Evolutionary conservation across 2,888 invertebrate genomes (phyloP).

Genomic region (Muscina levida): DNA sequence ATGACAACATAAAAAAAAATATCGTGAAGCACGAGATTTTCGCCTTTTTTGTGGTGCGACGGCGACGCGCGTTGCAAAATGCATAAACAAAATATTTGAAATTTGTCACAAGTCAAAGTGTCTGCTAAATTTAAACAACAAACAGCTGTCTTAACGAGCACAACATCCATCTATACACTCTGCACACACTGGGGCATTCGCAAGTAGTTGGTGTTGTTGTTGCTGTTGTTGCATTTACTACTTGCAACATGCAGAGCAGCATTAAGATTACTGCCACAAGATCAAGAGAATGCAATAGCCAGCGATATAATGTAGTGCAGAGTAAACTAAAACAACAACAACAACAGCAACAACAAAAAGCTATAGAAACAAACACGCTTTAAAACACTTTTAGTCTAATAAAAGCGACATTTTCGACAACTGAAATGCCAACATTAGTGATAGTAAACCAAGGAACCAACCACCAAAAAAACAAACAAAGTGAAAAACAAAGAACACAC

Average conservation of each 20-base stretch:
- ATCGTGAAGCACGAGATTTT: conserved; percentile 3
- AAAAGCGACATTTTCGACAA: conserved; percentile 62
- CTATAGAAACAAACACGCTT: conserved; percentile 9
- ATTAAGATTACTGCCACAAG: conserved; percentile 29
- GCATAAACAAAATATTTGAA: conserved; percentile 60
- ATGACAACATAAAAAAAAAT: conserved; percentile 26
- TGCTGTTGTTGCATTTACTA: conserved; percentile 38
- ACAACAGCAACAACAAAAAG: neutral
- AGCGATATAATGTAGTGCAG: conserved; percentile 6
- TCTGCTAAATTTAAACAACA: conserved; percentile 48
- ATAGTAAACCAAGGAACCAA: conserved; percentile 39
- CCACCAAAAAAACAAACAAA: conserved; percentile 23
- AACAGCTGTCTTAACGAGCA: conserved; percentile 40
- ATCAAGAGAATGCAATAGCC: conserved; percentile 56
- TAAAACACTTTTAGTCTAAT: conserved; percentile 55
- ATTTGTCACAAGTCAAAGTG: conserved; percentile 60
- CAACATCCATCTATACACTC: conserved; percentile 30
- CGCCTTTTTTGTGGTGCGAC: conserved; percentile 19
- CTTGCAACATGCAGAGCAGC: conserved; percentile 25
- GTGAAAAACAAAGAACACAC: neutral
- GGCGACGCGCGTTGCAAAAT: conserved; percentile 59
- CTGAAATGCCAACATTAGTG: conserved; percentile 58
- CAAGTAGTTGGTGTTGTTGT: neutral
- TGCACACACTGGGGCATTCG: neutral
- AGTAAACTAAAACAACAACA: neutral